Evolutionary conservation across 30 jellyfish, hydroid and myxozoan genomes (phyloP), one percentile per base, ranked within the genome.

Genomic region (Mastigias papua): DNA sequence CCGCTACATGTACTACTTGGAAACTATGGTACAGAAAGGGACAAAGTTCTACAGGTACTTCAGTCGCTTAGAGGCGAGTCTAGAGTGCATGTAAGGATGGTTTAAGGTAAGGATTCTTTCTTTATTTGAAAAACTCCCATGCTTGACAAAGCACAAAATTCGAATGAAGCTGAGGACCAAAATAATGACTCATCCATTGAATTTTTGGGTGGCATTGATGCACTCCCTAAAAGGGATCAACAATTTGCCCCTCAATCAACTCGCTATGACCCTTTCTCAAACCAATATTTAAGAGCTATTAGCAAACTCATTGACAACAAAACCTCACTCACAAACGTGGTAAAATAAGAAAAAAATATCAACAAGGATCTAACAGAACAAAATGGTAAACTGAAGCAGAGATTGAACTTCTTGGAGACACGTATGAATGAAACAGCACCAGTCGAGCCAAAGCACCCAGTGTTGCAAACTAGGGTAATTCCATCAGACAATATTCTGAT

Each of bases 91-190:
- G 57, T 68, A 3, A 68, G 29, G 42, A 28, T 16, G 54, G 80
- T 68, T 0, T n/a, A 68, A 68, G 80, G 80, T 26, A 68, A 68
- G 80, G 80, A 68, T 68, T 68, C 54, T 26, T 68, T n/a, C 17
- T 68, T 68, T 22, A 68, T 68, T 68, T 0, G 80, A 29, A 68
- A 68, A 48, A 29, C 19, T 29, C 80, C 80, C 20, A n/a, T 33
- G 29, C 80, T 54, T 68, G 80, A 68, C 1, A 20, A 68, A 22
- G 34, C 20, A 26, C 80, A 68, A 26, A 48, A 68, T 26, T 68
- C 6, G 27, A 25, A 25, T 26, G 60, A 68, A 68, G 50, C 54
- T 26, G 80, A 68, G 42, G 80, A 68, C 54, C 80, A 68, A 68
- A 25, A 68, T 22, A 27, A 60, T 60, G 72, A 60, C 72, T 60